A percentile compares a stretch with the other conserved stretches of the same genome.
Conservation (phyloP, 92 coral and sea anemone genomes). For the Zoanthus gigantus region DNA sequence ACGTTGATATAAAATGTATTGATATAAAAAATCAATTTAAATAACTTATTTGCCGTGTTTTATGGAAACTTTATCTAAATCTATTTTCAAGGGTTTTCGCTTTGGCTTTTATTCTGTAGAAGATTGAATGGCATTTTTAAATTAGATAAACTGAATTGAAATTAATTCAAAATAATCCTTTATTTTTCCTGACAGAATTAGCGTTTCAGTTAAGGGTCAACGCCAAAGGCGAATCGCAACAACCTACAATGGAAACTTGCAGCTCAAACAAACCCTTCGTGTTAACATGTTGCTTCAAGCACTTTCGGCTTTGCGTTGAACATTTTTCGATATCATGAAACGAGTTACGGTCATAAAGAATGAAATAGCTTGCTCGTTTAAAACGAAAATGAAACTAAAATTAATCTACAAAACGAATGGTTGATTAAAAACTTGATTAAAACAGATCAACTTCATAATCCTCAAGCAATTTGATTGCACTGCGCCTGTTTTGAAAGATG, state of each 20-base stretch:
- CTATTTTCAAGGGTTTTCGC: background rate
- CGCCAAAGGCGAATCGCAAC: too few species aligned
- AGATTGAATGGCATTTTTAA: background rate
- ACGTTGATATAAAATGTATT: background rate
- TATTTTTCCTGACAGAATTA: background rate
- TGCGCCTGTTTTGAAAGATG: background rate
- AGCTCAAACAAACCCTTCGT: background rate
- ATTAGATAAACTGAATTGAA: background rate
- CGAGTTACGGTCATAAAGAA: background rate
- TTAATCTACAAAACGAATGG: too few species aligned
- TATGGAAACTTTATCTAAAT: background rate
- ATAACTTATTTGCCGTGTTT: background rate
- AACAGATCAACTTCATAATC: background rate
- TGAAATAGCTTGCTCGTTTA: background rate
- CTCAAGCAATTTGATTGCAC: background rate
- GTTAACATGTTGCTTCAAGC: background rate
- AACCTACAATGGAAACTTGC: background rate
- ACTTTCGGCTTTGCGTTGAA: background rate
- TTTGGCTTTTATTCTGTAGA: background rate
- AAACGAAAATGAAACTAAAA: background rate
- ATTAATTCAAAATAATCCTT: background rate
- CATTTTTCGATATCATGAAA: background rate
- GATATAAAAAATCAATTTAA: background rate
- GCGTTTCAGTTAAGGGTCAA: background rate
- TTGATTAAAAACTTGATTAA: background rate